Base-by-base conservation (phyloP, 1,140 invertebrate species). In the Mylabris phalerata region DNA sequence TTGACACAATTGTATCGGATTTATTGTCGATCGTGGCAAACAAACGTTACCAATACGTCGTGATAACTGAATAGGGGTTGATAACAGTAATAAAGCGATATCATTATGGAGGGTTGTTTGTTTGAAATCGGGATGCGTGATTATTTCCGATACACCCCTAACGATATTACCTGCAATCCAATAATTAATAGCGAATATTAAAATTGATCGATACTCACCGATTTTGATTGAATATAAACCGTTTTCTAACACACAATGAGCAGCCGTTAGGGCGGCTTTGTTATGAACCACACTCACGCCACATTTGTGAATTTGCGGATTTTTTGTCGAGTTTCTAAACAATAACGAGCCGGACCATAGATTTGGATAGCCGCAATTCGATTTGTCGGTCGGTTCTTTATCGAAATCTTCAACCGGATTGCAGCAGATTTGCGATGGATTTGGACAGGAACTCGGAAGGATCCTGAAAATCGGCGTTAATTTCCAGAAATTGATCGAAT, bases 191-290 rank as follows among this genome's bases (percentile, higher is more conserved):
- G 32, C 4, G 7, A 32, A 32, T 32, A 19, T 32, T 4, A 32
- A 5, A 32, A 32, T 5, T 32, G 32, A 32, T 32, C 7, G 32
- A 32, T 32, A 5, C 7, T 32, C 7, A 32, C 32, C 32, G 6
- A 48, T 48, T 48, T 25, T 48, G 3, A 48, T 32, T 6, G 26
- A 32, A 32, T 48, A 48, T 26, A 11, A 25, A 2, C 47, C 47
- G n/a, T 48, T 48, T 48, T 48, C 25, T 24, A 32, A n/a, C 2
- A 48, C n/a, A 48, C 47, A 48, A 32, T 48, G 47, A 10, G 47
- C 47, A 32, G 47, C 47, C 7, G 47, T 48, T 19, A 48, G 26
- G 6, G 25, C 47, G 6, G 38, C 47, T 26, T 25, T 48, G 26
- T 48, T 32, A 26, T 48, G 47, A 26, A 48, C 26, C 6, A 48